These are phyloP conservation scores for Creontiades dilutus DNA, from an alignment of 2,888 invertebrate species.

Conservation along the genomic window DNA sequence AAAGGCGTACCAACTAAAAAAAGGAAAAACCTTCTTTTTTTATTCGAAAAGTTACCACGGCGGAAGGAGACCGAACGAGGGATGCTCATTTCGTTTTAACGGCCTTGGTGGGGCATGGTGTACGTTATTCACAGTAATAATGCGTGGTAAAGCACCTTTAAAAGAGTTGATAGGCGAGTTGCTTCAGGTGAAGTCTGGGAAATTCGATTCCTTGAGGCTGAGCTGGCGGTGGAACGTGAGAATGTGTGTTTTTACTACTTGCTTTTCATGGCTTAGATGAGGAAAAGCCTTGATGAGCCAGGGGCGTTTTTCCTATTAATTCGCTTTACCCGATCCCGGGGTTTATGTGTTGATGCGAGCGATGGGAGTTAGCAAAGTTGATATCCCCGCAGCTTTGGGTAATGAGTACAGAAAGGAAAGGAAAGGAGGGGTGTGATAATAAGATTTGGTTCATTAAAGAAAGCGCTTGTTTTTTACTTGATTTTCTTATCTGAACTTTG, in stretches of 20 bases:
- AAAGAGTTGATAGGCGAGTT: neutral
- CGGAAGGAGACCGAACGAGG: neutral
- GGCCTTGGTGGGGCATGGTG: neutral
- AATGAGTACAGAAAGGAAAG: too few species aligned
- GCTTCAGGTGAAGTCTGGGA: conserved; percentile 9
- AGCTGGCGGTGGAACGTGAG: neutral
- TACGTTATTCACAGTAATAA: conserved; percentile 10
- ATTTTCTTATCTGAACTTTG: too few species aligned
- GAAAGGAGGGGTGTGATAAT: too few species aligned
- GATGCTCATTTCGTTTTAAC: conserved; percentile 35
- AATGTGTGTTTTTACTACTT: conserved; percentile 39
- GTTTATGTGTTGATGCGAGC: conserved; percentile 8
- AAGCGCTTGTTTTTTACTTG: too few species aligned
- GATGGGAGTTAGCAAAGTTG: neutral
- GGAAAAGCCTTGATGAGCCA: neutral
- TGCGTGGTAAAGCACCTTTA: conserved; percentile 10
- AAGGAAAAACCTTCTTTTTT: neutral
- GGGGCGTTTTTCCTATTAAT: neutral
- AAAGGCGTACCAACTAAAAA: neutral
- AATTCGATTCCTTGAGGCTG: neutral
- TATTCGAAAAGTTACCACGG: neutral
- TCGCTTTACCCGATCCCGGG: neutral
- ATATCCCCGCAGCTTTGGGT: neutral
- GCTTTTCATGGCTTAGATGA: conserved; percentile 19
- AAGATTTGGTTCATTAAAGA: too few species aligned